A percentile compares a stretch with the other conserved stretches of the same genome.
Evolutionary conservation across 2,797 vertebrate genomes (phyloP).

Genomic region (Cichlasoma orientale): DNA sequence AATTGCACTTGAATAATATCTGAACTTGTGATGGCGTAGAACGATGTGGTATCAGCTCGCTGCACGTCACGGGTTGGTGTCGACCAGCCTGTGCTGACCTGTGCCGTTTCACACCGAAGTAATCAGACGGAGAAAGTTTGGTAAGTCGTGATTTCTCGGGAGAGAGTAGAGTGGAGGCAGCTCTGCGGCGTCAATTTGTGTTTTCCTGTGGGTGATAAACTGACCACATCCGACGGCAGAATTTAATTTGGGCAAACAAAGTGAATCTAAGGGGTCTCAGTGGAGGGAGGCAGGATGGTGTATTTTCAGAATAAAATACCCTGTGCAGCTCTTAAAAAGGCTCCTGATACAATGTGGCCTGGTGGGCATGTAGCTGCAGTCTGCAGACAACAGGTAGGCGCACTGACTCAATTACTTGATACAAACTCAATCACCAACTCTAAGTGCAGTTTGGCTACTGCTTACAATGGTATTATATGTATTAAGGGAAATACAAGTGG

Average conservation of each 20-base stretch:
- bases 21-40: background rate
- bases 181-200: conserved; percentile 23
- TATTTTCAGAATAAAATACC: background rate
- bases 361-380: conserved; percentile 1
- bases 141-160: conserved; percentile 16
- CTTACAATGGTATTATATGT: conserved; percentile 32
- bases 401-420: conserved; percentile 36
- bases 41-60: background rate
- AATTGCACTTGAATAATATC: background rate
- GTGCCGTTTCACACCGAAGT: background rate
- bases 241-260: conserved; percentile 38
- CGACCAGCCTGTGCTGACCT: background rate
- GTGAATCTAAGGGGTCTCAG: conserved; percentile 11
- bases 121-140: background rate
- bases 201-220: conserved; percentile 26
- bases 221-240: conserved; percentile 5
- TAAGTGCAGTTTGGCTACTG: conserved; percentile 40
- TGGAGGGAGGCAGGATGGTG: background rate
- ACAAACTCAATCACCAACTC: conserved; percentile 45
- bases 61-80: background rate
- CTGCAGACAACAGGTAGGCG: conserved; percentile 34
- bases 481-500: conserved; percentile 15
- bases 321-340: background rate
- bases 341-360: background rate
- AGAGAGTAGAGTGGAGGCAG: conserved; percentile 8